Evolutionary conservation across 1,140 invertebrate species (phyloP).

Genomic region (Drosophila sp.): DNA sequence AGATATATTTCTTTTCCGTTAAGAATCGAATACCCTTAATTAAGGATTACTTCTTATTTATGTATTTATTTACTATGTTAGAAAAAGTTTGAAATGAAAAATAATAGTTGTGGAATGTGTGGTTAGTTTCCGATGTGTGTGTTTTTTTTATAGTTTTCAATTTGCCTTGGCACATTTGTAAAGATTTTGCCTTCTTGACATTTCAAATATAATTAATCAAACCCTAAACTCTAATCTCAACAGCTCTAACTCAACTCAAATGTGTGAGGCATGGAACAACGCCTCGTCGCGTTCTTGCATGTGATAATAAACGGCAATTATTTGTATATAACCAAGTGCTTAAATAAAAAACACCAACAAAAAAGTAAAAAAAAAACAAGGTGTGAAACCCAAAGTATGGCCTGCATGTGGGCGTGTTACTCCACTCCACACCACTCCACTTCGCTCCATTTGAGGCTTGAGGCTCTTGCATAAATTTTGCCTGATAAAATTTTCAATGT

Average conservation of each 20-base stretch:
- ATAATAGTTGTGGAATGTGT: too few species aligned
- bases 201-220: conserved; percentile 64
- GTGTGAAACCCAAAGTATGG: conserved; percentile 59
- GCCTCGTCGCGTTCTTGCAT: conserved; percentile 54
- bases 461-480: conserved; percentile 66
- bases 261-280: conserved; percentile 38
- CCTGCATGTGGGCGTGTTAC: conserved; percentile 48
- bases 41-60: too few species aligned
- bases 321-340: conserved; percentile 39
- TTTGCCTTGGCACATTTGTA: conserved; percentile 40
- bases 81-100: too few species aligned
- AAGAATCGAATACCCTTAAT: too few species aligned
- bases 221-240: conserved; percentile 45
- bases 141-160: neutral
- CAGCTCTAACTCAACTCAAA: conserved; percentile 32
- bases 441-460: conserved; percentile 19
- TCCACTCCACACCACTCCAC: conserved; percentile 23
- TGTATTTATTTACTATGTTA: too few species aligned
- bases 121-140: neutral
- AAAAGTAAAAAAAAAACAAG: conserved; percentile 52
- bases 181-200: conserved; percentile 33
- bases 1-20: neutral
- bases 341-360: conserved; percentile 16
- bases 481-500: conserved; percentile 65
- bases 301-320: conserved; percentile 64